Percentiles rank a stretch among this genome's conserved stretches.
These are phyloP conservation scores for Capreolus pygargus DNA, from an alignment of 2,113 vertebrate genomes.

Conservation along the genomic window DNA sequence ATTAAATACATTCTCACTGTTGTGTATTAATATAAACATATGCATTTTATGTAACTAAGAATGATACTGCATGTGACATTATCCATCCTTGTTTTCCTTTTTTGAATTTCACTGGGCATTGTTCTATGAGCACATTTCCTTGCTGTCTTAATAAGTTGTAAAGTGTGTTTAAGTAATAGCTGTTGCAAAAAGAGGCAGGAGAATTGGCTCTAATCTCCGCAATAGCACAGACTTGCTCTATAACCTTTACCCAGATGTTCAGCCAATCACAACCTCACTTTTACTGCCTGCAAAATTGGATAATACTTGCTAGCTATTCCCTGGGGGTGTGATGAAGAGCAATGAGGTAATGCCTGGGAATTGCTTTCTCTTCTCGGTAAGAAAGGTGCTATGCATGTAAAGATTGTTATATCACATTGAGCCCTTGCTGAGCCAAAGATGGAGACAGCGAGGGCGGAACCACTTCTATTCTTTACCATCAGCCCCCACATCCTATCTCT, in stretches of 20 bases:
- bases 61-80: neutral
- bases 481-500: neutral
- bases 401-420: neutral
- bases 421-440: neutral
- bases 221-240: neutral
- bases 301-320: neutral
- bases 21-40: neutral
- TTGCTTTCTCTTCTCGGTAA: neutral
- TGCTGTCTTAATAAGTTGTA: neutral
- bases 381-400: neutral
- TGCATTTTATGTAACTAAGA: neutral
- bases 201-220: neutral
- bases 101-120: neutral
- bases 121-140: neutral
- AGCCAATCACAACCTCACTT: neutral
- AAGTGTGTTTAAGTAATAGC: neutral
- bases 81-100: neutral
- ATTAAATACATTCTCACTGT: neutral
- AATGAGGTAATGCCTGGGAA: neutral
- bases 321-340: neutral
- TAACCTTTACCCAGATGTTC: neutral
- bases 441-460: neutral
- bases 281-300: constrained; percentile 4
- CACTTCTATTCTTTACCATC: neutral
- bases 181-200: neutral